These are phyloP conservation scores for Callipepla squamata DNA, from an alignment of 2,113 vertebrate species.

Conservation along the genomic window DNA sequence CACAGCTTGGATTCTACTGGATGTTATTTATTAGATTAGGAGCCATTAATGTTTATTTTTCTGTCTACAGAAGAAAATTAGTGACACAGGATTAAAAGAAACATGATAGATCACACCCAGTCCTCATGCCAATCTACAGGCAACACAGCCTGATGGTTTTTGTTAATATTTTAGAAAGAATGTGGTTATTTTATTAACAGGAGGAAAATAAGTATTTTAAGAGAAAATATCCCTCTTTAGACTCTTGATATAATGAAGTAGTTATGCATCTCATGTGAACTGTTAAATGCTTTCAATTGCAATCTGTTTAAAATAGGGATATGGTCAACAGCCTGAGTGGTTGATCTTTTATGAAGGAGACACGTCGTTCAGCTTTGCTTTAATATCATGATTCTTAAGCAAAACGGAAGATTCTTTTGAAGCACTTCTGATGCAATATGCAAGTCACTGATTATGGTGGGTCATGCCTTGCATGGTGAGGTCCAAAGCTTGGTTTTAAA, in stretches of 20 bases:
- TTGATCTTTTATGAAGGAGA: background rate
- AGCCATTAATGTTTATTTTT: background rate
- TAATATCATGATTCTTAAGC: background rate
- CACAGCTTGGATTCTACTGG: background rate
- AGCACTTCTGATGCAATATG: background rate
- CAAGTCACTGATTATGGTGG: background rate
- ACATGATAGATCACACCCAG: background rate
- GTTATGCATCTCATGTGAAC: background rate
- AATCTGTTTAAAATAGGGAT: background rate
- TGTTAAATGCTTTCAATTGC: background rate
- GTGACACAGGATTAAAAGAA: background rate
- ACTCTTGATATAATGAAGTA: background rate
- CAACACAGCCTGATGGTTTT: background rate
- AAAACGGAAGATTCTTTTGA: background rate
- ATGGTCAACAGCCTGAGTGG: background rate
- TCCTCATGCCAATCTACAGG: background rate
- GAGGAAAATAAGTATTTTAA: background rate
- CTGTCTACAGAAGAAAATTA: background rate
- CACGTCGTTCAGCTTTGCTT: background rate
- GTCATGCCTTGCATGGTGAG: background rate
- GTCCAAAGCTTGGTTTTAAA: background rate
- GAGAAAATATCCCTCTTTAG: background rate
- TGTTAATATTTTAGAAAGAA: background rate
- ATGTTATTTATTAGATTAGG: constrained; percentile 26
- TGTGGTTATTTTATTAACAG: background rate